These are phyloP conservation scores for Melanotaenia parkinsoni DNA, from an alignment of 2,797 vertebrate genomes.

Conservation along the genomic window DNA sequence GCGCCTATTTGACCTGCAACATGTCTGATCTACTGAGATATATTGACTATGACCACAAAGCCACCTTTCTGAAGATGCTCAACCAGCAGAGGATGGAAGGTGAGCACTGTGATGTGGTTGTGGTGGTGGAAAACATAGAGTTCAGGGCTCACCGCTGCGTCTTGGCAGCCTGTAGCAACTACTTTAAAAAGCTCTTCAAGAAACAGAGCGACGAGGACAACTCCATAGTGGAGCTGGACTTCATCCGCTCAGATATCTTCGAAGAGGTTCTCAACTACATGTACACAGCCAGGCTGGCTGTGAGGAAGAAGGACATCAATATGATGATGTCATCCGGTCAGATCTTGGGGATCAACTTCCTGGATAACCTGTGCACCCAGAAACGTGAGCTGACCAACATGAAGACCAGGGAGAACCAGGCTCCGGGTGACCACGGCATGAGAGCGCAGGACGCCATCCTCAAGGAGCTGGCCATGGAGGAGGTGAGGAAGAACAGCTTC, in stretches of 20 bases:
- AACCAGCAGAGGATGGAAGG: conserved; percentile 96
- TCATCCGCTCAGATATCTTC: conserved; percentile 95
- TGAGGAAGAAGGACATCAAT: conserved; percentile 96
- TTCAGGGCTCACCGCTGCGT: conserved; percentile 95
- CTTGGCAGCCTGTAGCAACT: conserved; percentile 94
- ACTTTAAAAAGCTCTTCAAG: conserved; percentile 97
- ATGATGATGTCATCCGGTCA: conserved; percentile 97
- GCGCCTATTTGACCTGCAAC: conserved; percentile 73
- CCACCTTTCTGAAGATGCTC: conserved; percentile 94
- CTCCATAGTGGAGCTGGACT: conserved; percentile 95
- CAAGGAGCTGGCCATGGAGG: conserved; percentile 94
- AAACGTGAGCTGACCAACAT: conserved; percentile 93
- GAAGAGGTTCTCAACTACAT: conserved; percentile 97
- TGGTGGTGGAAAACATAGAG: conserved; percentile 96
- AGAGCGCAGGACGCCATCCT: conserved; percentile 94
- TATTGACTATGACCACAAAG: conserved; percentile 97
- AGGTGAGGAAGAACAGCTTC: conserved; percentile 95
- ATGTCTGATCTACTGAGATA: conserved; percentile 98
- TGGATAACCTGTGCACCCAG: conserved; percentile 95
- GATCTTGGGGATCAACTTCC: conserved; percentile 93
- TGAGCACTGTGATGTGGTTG: conserved; percentile 95
- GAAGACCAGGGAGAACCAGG: conserved; percentile 91
- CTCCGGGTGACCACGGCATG: conserved; percentile 92
- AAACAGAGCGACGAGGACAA: conserved; percentile 95
- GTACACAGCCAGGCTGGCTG: conserved; percentile 94